Percentiles rank a stretch among this genome's conserved stretches.
Evolutionary conservation across 2,888 invertebrate genomes (phyloP).

Genomic region (Melieria omissa): DNA sequence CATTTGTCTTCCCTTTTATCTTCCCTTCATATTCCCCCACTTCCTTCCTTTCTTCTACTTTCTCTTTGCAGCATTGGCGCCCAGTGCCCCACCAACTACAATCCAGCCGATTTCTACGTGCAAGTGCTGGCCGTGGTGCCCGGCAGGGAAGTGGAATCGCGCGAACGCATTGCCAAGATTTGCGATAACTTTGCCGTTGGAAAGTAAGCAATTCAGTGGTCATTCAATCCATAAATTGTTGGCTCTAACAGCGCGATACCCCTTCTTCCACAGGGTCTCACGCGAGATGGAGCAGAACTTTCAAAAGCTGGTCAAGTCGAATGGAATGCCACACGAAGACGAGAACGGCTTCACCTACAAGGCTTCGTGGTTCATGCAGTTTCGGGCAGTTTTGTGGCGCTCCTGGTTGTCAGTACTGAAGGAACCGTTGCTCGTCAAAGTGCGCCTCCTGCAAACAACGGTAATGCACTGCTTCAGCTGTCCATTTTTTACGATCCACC

Average conservation of each 20-base stretch:
- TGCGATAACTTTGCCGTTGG: constrained; percentile 76
- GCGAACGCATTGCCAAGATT: constrained; percentile 80
- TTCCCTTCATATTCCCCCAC: not conserved
- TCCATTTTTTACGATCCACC: constrained; percentile 28
- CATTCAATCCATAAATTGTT: not conserved
- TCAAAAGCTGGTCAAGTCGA: constrained; percentile 53
- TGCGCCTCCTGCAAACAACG: constrained; percentile 86
- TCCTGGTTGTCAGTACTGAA: constrained; percentile 89
- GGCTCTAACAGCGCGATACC: not conserved
- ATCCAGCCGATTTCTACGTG: constrained; percentile 94
- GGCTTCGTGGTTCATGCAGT: constrained; percentile 89
- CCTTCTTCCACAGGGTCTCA: constrained; percentile 50
- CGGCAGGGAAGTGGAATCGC: constrained; percentile 82
- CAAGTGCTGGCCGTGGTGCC: constrained; percentile 89
- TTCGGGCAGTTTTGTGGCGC: constrained; percentile 88
- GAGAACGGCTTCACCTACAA: constrained; percentile 65
- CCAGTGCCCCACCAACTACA: constrained; percentile 88
- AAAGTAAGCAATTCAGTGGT: constrained; percentile 46
- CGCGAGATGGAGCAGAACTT: constrained; percentile 61
- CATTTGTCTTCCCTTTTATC: not conserved
- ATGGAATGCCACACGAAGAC: constrained; percentile 69
- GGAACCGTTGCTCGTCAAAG: constrained; percentile 90
- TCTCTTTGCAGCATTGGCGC: constrained; percentile 75
- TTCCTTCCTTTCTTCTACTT: not conserved
- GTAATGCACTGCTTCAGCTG: constrained; percentile 69